Conservation (phyloP, 2,113 vertebrate species). For the Hemibagrus wyckioides region DNA sequence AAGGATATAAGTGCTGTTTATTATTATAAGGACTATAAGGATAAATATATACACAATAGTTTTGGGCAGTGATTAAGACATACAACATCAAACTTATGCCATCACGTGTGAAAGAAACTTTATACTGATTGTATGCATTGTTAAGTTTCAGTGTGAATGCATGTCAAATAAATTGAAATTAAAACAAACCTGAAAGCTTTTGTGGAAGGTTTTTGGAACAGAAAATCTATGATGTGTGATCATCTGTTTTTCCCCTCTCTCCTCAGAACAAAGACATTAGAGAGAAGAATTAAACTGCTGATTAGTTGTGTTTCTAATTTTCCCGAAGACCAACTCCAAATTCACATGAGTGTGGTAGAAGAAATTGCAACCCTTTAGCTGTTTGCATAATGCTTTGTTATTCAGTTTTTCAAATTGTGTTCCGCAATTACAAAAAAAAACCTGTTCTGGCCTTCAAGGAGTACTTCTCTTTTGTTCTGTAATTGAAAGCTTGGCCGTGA, state of each 20-base stretch:
- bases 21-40: no score
- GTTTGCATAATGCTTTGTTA: slow-evolving; percentile 27
- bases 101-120: neutral
- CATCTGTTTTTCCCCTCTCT: neutral
- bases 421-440: slow-evolving; percentile 38
- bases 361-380: slow-evolving; percentile 5
- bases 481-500: slow-evolving; percentile 40
- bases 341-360: slow-evolving; percentile 21
- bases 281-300: slow-evolving; percentile 33
- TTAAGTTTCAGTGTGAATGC: neutral
- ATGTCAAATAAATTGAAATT: neutral
- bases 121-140: neutral
- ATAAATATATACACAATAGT: neutral
- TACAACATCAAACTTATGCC: neutral
- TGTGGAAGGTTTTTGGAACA: neutral
- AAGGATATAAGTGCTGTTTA: no score
- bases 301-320: slow-evolving; percentile 46
- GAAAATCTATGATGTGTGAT: slow-evolving; percentile 14
- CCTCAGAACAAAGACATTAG: neutral
- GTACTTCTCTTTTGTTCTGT: slow-evolving; percentile 35
- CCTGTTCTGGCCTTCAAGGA: slow-evolving; percentile 21
- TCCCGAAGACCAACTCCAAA: slow-evolving; percentile 42
- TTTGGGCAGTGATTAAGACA: neutral
- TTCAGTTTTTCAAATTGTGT: slow-evolving; percentile 38
- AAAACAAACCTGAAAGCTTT: neutral